Evolutionary conservation across 1,140 invertebrate species (phyloP), one percentile per base, ranked within the genome.

Genomic region (Dendrolimus kikuchii): DNA sequence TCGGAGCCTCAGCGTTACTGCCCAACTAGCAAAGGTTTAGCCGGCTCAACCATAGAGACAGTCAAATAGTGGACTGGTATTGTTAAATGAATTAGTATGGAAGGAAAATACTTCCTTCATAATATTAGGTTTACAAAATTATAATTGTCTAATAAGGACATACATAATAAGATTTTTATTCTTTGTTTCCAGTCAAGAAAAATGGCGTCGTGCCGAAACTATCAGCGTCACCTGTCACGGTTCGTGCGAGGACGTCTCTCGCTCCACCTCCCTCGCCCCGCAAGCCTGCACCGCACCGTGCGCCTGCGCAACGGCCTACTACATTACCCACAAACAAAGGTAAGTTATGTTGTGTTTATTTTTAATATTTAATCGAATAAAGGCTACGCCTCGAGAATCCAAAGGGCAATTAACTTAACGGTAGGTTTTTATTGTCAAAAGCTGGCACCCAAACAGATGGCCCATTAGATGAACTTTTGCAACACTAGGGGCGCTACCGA

Each of bases 171-270:
- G 23, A 1, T 23, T 23, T 23, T 4, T 55, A 2, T 49, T 53
- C 40, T 55, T 43, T 62, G 9, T 52, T 80, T 82, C 47, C 79
- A 86, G 81, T 60, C 5, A 86, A 86, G 69, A 86, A 86, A 56
- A 86, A 86, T 81, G 82, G 79, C 44, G 79, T 86, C 46, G 81
- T 86, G 23, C 82, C 77, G 56, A 86, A 82, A 58, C 53, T 86
- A 53, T 78, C 82, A 8, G 78, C 82, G 47, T 86, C 82, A 23
- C 82, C 82, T 8, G 81, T 82, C 60, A 59, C 74, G 5, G 71
- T 81, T 54, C 74, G 82, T 7, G 73, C 74, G 53, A 73, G 82
- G 10, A 67, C 68, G 5, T 77, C 77, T 2, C 60, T 80, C 46
- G 76, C 74, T 6, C 74, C 81, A 7, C 81, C 81, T 5, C 73